Evolutionary conservation across 1,140 invertebrate species (phyloP).

Genomic region (Cydia splendana): DNA sequence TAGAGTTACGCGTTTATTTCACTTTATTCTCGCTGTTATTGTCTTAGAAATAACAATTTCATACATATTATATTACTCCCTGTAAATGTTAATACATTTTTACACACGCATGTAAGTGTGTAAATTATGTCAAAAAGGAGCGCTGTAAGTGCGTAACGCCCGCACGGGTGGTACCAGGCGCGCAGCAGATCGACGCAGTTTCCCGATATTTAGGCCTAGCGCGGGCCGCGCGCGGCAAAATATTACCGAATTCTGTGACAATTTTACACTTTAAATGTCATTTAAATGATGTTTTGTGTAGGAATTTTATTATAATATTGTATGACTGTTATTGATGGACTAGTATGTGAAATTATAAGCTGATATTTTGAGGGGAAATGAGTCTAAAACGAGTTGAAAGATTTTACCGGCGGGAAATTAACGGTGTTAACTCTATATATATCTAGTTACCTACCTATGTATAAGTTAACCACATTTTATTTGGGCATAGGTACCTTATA

Average conservation of each 20-base stretch:
- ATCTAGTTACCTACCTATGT: too few relatives aligned
- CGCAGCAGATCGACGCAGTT: constrained; percentile 32
- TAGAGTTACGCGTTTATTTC: too few relatives aligned
- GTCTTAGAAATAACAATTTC: too few relatives aligned
- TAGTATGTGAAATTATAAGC: constrained; percentile 3
- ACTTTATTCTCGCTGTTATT: too few relatives aligned
- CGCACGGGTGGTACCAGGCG: constrained; percentile 36
- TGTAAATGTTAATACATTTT: too few relatives aligned
- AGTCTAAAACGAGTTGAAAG: background rate
- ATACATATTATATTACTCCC: too few relatives aligned
- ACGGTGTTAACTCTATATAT: too few relatives aligned
- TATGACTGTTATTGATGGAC: background rate
- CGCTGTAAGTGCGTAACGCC: constrained; percentile 6
- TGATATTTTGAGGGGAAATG: background rate
- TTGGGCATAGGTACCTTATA: too few relatives aligned
- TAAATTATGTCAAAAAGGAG: background rate
- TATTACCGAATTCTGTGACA: background rate
- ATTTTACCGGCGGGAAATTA: background rate
- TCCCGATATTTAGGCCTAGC: constrained; percentile 39
- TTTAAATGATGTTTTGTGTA: background rate
- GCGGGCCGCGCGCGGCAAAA: background rate
- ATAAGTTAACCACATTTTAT: too few relatives aligned
- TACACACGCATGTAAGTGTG: background rate
- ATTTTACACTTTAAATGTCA: background rate
- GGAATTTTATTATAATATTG: background rate